Conservation (phyloP, 2,888 invertebrate species). For the Papilio demoleus region DNA sequence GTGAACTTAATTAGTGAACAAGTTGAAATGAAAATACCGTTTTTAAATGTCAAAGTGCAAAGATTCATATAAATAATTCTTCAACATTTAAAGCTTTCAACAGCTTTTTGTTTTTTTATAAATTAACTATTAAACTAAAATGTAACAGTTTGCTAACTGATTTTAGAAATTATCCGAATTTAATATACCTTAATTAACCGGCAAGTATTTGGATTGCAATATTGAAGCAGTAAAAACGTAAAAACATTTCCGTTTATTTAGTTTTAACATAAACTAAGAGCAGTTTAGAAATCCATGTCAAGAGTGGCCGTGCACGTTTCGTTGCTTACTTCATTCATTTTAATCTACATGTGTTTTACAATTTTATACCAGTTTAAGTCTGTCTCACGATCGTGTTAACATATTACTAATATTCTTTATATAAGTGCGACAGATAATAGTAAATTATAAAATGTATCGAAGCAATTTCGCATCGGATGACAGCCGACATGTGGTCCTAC, state of each 20-base stretch:
- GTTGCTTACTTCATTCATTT: slow-evolving; percentile 13
- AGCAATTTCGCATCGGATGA: neutral
- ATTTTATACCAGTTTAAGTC: neutral
- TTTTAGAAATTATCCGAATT: neutral
- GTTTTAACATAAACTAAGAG: slow-evolving; percentile 7
- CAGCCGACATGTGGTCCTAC: too few relatives aligned
- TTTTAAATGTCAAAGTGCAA: neutral
- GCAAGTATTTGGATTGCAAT: neutral
- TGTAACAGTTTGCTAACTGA: neutral
- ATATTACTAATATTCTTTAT: neutral
- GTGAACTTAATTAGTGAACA: neutral
- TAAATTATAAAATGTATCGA: too few relatives aligned
- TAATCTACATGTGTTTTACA: slow-evolving; percentile 17
- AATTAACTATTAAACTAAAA: neutral
- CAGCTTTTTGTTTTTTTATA: too few relatives aligned
- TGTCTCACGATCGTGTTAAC: neutral
- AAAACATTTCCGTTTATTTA: slow-evolving; percentile 12
- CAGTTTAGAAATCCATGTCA: slow-evolving; percentile 30
- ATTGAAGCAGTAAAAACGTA: neutral
- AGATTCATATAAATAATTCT: neutral
- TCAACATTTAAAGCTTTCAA: neutral
- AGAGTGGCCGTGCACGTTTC: slow-evolving; percentile 3
- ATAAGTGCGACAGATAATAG: too few relatives aligned
- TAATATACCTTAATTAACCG: neutral
- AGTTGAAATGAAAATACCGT: neutral